Evolutionary conservation across 2,888 invertebrate species (phyloP), one percentile per base, ranked within the genome.

Genomic region (Sinelater perroti): DNA sequence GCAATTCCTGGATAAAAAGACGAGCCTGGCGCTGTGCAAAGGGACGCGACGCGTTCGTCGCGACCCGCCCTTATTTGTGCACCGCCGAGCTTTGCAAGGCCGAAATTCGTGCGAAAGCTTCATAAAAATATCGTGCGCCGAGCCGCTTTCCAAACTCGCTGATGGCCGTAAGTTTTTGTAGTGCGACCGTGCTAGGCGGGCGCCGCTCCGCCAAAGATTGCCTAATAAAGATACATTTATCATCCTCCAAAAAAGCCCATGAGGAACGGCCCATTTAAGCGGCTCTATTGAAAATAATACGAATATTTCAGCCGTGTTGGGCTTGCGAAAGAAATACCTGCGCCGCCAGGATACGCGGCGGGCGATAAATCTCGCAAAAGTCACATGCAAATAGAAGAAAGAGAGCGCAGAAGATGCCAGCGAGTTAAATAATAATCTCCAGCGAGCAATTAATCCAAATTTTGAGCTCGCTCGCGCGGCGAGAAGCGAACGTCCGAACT

Each of bases 311-410:
- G 47, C 47, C 33, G 51, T 53, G 60, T 56, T 56, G 50, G 52
- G 64, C 60, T 51, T 56, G 56, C 52, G 57, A 65, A 65, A 63
- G 65, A 63, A 63, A 63, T 65, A 63, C 63, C 62, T 65, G 60
- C 36, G 50, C 49, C 54, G 50, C 55, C 40, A 45, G 50, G 55
- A 55, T 55, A 42, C 47, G 40, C 49, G 14, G 16, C 31, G 55
- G 51, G 54, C 50, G 40, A 59, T 59, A 59, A 60, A 60, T 60
- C 42, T 56, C 35, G 31, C 8, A 24, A 26, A 60, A 60, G 56
- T 60, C 60, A 56, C 60, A 51, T 52, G 55, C 46, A 60, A 60
- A 60, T 54, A 55, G 51, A 59, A 54, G 58, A 54, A 54, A 54
- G 54, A 42, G 44, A 49, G 33, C 47, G 46, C 40, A 49, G 30